Conservation (phyloP, 2,797 vertebrate genomes). For the Tadarida brasiliensis region DNA sequence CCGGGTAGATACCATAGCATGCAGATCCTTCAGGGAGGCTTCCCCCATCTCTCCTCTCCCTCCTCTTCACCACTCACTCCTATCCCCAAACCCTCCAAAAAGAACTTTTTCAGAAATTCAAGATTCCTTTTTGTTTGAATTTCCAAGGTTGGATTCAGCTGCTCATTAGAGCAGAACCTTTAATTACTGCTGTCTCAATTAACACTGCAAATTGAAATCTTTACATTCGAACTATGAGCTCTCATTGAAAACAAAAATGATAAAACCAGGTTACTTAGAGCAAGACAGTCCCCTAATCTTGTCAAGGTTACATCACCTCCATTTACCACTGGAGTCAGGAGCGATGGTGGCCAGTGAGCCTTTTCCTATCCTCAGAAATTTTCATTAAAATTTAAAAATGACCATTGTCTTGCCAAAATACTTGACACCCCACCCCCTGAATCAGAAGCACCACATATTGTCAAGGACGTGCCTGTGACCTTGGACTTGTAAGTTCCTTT, state of each 20-base stretch:
- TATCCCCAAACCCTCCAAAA: background rate
- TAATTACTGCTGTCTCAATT: slow-evolving; percentile 37
- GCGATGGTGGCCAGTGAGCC: background rate
- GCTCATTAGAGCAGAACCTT: background rate
- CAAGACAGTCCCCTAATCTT: slow-evolving; percentile 4
- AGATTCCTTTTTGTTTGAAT: background rate
- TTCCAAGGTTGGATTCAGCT: background rate
- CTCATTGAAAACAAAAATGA: slow-evolving; percentile 49
- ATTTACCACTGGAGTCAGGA: background rate
- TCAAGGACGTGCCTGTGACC: slow-evolving; percentile 4
- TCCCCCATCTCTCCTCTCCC: background rate
- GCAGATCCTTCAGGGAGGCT: background rate
- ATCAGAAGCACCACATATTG: background rate
- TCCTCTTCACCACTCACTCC: background rate
- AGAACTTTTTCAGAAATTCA: background rate
- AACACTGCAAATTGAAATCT: slow-evolving; percentile 16
- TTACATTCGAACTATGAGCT: background rate
- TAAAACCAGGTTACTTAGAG: background rate
- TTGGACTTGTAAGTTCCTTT: background rate
- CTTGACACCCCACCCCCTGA: background rate
- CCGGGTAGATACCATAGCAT: background rate
- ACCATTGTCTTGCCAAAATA: slow-evolving; percentile 2
- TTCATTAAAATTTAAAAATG: background rate
- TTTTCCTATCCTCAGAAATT: background rate
- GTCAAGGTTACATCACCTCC: background rate